A percentile compares a stretch with the other conserved stretches of the same genome.
These are phyloP conservation scores for Tolypeutes matacus DNA, from an alignment of 2,797 vertebrate genomes.

Conservation along the genomic window DNA sequence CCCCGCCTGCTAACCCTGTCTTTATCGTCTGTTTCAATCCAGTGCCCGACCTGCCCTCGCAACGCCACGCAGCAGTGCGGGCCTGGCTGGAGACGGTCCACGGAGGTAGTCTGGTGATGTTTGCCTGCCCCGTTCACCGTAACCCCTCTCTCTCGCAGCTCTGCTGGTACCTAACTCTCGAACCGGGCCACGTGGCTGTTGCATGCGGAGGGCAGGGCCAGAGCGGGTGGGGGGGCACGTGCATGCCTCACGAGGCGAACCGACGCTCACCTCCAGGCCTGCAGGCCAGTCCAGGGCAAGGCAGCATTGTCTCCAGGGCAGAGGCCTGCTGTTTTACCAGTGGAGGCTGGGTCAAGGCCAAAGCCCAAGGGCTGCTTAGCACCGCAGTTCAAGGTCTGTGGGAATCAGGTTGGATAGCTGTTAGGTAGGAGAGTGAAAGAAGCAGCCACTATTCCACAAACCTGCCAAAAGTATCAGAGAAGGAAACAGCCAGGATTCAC, in stretches of 20 bases:
- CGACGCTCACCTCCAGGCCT: constrained; percentile 25
- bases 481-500: background rate
- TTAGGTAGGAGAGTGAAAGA: background rate
- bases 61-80: constrained; percentile 96
- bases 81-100: constrained; percentile 99
- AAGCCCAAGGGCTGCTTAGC: background rate
- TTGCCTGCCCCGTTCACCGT: constrained; percentile 84
- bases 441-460: background rate
- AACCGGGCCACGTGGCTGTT: constrained; percentile 83
- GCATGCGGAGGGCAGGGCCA: constrained; percentile 84
- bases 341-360: background rate
- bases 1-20: constrained; percentile 77
- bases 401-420: background rate
- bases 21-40: constrained; percentile 89
- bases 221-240: constrained; percentile 74
- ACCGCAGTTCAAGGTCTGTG: background rate
- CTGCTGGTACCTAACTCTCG: constrained; percentile 87
- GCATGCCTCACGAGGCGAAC: constrained; percentile 79
- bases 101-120: constrained; percentile 95
- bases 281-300: constrained; percentile 56
- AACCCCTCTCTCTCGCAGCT: constrained; percentile 87
- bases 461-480: background rate
- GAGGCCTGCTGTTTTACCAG: background rate
- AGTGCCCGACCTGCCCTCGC: constrained; percentile 95
- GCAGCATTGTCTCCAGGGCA: background rate